phyloP scores from a whole-genome alignment of 2,888 invertebrate species.

The Microdon myrmicae region DNA sequence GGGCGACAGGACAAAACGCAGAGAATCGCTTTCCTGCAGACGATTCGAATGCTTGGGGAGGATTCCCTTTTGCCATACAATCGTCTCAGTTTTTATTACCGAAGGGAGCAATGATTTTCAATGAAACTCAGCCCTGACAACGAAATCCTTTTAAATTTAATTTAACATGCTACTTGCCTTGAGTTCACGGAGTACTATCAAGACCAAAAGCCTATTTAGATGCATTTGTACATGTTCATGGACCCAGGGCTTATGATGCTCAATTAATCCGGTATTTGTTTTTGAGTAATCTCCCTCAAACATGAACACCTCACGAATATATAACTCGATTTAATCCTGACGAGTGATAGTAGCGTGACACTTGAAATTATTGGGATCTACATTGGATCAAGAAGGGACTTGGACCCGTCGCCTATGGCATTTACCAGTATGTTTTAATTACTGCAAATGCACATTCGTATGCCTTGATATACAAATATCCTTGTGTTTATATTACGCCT shows the following conservation, averaged over 20 bases:
- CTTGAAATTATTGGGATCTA: slow-evolving; percentile 38
- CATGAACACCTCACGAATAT: slow-evolving; percentile 40
- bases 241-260: slow-evolving; percentile 47
- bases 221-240: slow-evolving; percentile 1
- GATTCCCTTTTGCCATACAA: slow-evolving; percentile 42
- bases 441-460: too few species aligned
- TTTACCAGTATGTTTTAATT: too few species aligned
- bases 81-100: slow-evolving; percentile 52
- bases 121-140: slow-evolving; percentile 51
- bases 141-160: slow-evolving; percentile 53
- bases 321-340: slow-evolving; percentile 36
- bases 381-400: too few species aligned
- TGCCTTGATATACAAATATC: too few species aligned
- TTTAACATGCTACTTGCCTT: slow-evolving; percentile 49
- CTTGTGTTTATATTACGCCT: too few species aligned
- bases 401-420: too few species aligned
- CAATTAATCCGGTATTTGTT: slow-evolving; percentile 48
- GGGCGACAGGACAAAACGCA: slow-evolving; percentile 13
- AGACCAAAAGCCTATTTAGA: neutral
- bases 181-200: slow-evolving; percentile 4
- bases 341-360: slow-evolving; percentile 36
- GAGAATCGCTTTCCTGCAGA: slow-evolving; percentile 26
- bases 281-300: slow-evolving; percentile 45
- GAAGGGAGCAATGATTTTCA: slow-evolving; percentile 53
- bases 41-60: slow-evolving; percentile 37